A percentile compares a stretch with the other conserved stretches of the same genome.
These are phyloP conservation scores for Brachystomella parvula DNA, from an alignment of 1,140 invertebrate genomes.

Conservation along the genomic window DNA sequence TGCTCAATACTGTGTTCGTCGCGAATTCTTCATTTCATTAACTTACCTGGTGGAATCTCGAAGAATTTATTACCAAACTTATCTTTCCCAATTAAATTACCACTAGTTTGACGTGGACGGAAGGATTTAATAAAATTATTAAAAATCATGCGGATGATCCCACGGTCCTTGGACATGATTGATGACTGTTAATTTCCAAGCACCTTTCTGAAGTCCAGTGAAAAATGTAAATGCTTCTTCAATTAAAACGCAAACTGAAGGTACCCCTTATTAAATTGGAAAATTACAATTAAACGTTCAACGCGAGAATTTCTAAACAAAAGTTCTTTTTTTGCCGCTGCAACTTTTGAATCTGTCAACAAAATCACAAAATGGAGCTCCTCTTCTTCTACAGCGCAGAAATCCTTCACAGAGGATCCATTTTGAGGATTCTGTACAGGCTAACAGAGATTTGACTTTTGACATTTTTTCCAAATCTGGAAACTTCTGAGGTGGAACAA, in stretches of 20 bases:
- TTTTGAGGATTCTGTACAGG: no score
- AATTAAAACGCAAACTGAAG: neutral
- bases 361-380: no score
- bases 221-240: neutral
- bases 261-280: no score
- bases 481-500: no score
- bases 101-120: conserved; percentile 47
- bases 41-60: conserved; percentile 54
- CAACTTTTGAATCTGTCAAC: no score
- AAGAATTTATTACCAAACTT: conserved; percentile 72
- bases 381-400: no score
- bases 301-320: no score
- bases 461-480: no score
- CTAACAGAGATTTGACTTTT: no score
- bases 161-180: conserved; percentile 4
- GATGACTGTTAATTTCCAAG: neutral
- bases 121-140: conserved; percentile 54
- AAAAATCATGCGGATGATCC: conserved; percentile 43
- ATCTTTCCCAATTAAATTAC: conserved; percentile 58
- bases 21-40: conserved; percentile 2
- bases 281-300: no score
- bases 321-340: no score
- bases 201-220: neutral
- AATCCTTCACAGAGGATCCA: no score
- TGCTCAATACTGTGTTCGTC: neutral